Percentiles rank a stretch among this genome's conserved stretches.
These are phyloP conservation scores for Diachasmimorpha longicaudata DNA, from an alignment of 1,140 invertebrate species.

Conservation along the genomic window DNA sequence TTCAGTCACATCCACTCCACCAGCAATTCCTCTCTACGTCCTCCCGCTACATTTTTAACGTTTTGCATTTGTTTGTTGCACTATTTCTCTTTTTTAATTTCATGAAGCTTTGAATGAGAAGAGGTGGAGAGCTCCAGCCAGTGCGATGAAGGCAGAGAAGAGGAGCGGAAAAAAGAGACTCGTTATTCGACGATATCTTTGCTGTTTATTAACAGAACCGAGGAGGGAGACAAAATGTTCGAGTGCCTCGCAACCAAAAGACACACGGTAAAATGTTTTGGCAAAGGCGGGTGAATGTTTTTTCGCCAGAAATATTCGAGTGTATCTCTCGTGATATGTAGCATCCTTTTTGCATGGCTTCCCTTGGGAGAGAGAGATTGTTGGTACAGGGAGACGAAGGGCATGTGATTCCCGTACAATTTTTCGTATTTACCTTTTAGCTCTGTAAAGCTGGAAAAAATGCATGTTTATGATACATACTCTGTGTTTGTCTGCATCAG, in stretches of 20 bases:
- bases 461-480: not conserved
- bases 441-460: not conserved
- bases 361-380: not conserved
- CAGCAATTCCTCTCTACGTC: not conserved
- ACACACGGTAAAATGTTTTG: not conserved
- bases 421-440: not conserved
- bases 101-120: not conserved
- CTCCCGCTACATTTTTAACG: not conserved
- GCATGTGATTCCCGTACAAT: not conserved
- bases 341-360: not conserved
- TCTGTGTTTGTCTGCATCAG: not conserved
- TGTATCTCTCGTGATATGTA: not conserved
- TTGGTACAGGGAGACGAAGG: not conserved
- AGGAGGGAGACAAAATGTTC: not conserved
- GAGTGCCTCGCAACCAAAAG: not conserved
- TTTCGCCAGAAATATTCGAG: not conserved
- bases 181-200: not conserved
- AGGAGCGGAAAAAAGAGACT: not conserved
- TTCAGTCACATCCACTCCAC: not conserved
- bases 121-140: not conserved
- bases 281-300: not conserved
- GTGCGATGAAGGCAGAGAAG: not conserved
- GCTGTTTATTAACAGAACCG: slow-evolving; percentile 7
- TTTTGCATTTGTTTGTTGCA: not conserved
- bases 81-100: not conserved